These are phyloP conservation scores for Oryzias javanicus DNA, from an alignment of 2,113 vertebrate genomes.

Conservation along the genomic window DNA sequence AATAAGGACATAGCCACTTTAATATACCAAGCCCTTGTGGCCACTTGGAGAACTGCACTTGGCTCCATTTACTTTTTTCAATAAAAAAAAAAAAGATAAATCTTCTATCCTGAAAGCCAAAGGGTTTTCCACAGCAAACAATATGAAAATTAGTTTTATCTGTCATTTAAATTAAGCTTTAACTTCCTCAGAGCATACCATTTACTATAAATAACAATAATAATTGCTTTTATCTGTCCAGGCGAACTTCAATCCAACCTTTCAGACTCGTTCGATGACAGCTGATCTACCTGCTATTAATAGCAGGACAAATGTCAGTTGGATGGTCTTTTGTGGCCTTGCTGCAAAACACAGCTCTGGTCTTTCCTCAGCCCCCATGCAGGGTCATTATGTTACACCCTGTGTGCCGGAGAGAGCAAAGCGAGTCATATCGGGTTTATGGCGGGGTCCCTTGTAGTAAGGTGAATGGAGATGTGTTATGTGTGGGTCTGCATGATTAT, in stretches of 20 bases:
- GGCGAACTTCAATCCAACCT: background rate
- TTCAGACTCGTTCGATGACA: conserved; percentile 21
- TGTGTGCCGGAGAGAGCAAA: conserved; percentile 16
- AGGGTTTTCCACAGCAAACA: too few species aligned
- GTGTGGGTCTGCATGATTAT: background rate
- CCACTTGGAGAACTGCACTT: too few species aligned
- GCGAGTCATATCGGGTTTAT: conserved; percentile 33
- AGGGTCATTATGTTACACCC: conserved; percentile 28
- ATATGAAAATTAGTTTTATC: background rate
- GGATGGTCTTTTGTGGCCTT: conserved; percentile 32
- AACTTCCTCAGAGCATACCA: too few species aligned
- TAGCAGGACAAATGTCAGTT: conserved; percentile 42
- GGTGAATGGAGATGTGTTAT: conserved; percentile 6
- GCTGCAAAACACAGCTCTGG: conserved; percentile 37
- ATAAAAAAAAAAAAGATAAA: too few species aligned
- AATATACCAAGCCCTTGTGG: too few species aligned
- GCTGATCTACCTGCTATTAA: conserved; percentile 46
- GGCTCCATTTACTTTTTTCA: too few species aligned
- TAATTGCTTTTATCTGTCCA: too few species aligned
- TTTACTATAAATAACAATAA: too few species aligned
- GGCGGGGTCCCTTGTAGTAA: conserved; percentile 17
- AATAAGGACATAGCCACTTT: too few species aligned
- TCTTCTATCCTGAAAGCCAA: too few species aligned
- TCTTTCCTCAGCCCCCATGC: conserved; percentile 41
- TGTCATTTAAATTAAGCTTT: background rate